Percentiles rank a stretch among this genome's conserved stretches.
These are phyloP conservation scores for Sphenopsis melanotis DNA, from an alignment of 2,797 vertebrate genomes.

Conservation along the genomic window DNA sequence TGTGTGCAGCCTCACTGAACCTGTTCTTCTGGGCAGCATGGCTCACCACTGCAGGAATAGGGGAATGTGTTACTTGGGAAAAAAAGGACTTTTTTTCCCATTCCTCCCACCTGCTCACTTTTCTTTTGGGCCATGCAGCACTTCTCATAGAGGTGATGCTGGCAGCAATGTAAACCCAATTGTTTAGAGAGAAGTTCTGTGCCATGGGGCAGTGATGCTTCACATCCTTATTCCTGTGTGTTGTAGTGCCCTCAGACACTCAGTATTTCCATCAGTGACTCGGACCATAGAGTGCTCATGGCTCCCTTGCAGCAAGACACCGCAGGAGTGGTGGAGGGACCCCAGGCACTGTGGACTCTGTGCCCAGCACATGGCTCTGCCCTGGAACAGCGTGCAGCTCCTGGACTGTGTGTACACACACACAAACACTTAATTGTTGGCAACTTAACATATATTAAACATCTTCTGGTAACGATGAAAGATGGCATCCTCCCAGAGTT, in stretches of 20 bases:
- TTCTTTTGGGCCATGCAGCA: neutral
- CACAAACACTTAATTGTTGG: conserved; percentile 7
- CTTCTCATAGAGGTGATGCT: neutral
- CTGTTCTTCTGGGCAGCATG: neutral
- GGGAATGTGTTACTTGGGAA: neutral
- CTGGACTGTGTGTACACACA: neutral
- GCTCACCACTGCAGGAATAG: neutral
- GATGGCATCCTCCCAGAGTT: conserved; percentile 45
- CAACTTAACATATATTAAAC: neutral
- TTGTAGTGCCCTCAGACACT: neutral
- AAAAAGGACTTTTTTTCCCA: neutral
- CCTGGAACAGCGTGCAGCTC: neutral
- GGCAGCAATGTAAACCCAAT: neutral
- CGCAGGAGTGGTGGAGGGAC: neutral
- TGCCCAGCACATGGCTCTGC: neutral
- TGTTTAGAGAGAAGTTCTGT: neutral
- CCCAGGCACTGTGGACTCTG: neutral
- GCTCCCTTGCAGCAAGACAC: neutral
- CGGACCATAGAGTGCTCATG: neutral
- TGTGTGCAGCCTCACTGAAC: accelerated
- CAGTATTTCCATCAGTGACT: neutral
- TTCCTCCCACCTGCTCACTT: neutral
- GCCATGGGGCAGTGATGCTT: neutral
- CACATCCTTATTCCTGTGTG: neutral
- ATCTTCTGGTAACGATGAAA: conserved; percentile 14